Evolutionary conservation across 1,140 invertebrate genomes (phyloP), one percentile per base, ranked within the genome.

Genomic region (Drosophila yakuba): DNA sequence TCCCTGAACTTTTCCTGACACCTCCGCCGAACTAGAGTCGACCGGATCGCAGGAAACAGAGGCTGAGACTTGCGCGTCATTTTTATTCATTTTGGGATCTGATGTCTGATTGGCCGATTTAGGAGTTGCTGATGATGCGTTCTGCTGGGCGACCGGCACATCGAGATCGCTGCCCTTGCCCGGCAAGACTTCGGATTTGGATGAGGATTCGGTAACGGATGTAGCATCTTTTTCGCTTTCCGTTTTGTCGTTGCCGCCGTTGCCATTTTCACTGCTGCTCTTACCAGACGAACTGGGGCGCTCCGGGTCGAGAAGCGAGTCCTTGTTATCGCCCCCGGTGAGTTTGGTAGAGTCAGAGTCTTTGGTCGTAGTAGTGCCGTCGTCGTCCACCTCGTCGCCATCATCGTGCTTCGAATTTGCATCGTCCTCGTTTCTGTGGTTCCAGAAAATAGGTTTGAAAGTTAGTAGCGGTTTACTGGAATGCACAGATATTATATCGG

Each of bases 241-340:
- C 66, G 61, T 61, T 47, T 74, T 79, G 45, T 85, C 82, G 73
- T 45, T 68, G 51, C 12, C 74, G 67, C 44, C 61, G 67, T 28
- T 74, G 36, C 38, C 67, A 38, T 17, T 75, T 57, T 56, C 74
- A 83, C 45, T 93, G 93, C 72, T 93, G 74, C 68, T 89, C 91
- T 92, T 92, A 92, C 92, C 92, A 82, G 92, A 92, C 86, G 92
- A 92, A 91, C 91, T 92, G 59, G 92, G 92, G 69, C 92, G 86
- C 77, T 92, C 92, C 58, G 80, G 83, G 89, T 88, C 91, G 43
- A 92, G 88, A 47, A 92, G 85, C 60, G 80, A 89, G 48, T 91
- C 90, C 89, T 92, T 92, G 54, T 86, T 90, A 50, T 92, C 88
- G 64, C 86, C 86, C 15, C 80, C 66, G 25, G 85, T 80, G 47